phyloP scores from a whole-genome alignment of 2,113 vertebrate genomes.

The Ictalurus punctatus region DNA sequence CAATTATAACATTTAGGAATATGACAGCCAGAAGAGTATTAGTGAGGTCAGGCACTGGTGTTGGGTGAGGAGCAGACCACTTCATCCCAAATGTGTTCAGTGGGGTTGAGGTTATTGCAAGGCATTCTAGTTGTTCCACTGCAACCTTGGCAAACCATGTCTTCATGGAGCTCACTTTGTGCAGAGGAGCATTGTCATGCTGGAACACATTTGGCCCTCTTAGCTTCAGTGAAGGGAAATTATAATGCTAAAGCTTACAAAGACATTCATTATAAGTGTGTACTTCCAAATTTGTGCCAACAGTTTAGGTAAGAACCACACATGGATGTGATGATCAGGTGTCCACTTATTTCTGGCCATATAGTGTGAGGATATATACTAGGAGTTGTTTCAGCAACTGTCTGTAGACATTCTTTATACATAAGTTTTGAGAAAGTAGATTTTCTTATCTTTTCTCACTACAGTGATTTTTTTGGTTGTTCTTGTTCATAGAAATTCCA shows the following conservation, averaged over 20 bases:
- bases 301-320: neutral
- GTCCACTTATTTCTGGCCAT: neutral
- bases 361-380: neutral
- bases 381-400: neutral
- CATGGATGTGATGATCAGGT: neutral
- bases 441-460: neutral
- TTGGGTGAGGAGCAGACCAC: neutral
- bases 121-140: neutral
- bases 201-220: neutral
- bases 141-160: neutral
- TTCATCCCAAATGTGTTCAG: neutral
- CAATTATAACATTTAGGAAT: neutral
- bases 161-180: neutral
- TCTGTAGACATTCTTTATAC: neutral
- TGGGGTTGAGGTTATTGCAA: neutral
- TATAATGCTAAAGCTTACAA: neutral
- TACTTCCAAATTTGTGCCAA: neutral
- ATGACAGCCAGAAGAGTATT: neutral
- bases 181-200: neutral
- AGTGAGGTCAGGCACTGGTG: neutral
- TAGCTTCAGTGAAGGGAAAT: neutral
- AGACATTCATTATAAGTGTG: neutral
- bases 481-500: neutral
- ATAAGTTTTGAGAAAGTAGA: neutral
- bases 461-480: neutral